A percentile compares a stretch with the other conserved stretches of the same genome.
phyloP scores from a whole-genome alignment of 2,113 vertebrate genomes.

The Zootoca vivipara region DNA sequence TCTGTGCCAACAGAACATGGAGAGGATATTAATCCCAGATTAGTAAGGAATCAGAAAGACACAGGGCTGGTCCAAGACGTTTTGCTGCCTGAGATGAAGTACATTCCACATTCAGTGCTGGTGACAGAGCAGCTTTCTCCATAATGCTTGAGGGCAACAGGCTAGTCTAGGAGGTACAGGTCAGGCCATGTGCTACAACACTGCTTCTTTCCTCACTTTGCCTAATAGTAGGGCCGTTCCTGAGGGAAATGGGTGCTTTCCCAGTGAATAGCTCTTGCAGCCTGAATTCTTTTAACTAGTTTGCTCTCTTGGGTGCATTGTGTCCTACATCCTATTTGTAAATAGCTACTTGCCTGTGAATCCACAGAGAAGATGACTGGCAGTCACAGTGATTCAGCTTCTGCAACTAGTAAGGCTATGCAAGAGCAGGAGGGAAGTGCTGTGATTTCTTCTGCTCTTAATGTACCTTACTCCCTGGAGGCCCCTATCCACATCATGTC shows the following conservation, averaged over 20 bases:
- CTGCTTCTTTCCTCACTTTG: not conserved
- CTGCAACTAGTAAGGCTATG: not conserved
- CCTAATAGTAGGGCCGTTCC: not conserved
- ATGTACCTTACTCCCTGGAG: not conserved
- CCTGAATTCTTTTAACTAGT: slow-evolving; percentile 10
- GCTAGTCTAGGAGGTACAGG: not conserved
- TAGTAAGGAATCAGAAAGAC: not conserved
- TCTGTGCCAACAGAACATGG: not conserved
- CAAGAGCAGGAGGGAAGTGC: not conserved
- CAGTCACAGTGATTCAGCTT: not conserved
- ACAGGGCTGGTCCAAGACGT: not conserved
- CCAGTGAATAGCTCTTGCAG: not conserved
- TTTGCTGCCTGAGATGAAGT: not conserved
- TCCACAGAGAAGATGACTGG: not conserved
- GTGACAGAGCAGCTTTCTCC: not conserved
- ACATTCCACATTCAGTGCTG: not conserved
- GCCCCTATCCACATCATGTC: rapidly evolving
- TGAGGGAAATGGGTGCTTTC: not conserved
- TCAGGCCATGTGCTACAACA: not conserved
- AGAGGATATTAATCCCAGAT: not conserved
- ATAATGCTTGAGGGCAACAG: not conserved
- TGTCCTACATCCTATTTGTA: not conserved
- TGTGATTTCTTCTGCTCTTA: not conserved
- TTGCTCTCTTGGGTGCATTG: not conserved
- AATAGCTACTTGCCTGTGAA: slow-evolving; percentile 1